Evolutionary conservation across 2,888 invertebrate genomes (phyloP).

Genomic region (Prosopocoilus inquinatus): DNA sequence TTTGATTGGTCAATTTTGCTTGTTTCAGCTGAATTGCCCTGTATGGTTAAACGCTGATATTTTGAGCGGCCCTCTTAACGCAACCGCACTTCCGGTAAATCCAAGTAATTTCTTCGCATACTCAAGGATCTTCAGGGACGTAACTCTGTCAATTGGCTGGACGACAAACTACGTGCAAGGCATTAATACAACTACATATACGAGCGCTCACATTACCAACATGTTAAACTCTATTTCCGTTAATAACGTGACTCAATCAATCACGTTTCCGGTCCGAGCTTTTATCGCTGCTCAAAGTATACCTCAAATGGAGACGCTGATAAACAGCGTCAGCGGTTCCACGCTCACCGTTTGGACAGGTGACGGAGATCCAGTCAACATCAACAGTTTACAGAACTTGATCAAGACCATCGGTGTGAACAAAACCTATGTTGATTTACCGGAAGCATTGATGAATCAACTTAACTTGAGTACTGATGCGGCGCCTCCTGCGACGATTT

Average conservation of each 20-base stretch:
- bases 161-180: conserved; percentile 66
- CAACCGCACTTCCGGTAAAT: conserved; percentile 61
- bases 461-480: conserved; percentile 47
- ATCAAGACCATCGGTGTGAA: conserved; percentile 66
- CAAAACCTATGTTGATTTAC: conserved; percentile 77
- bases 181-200: conserved; percentile 59
- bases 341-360: conserved; percentile 82
- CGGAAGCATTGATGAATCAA: conserved; percentile 57
- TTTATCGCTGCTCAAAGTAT: conserved; percentile 67
- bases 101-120: conserved; percentile 61
- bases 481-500: not conserved
- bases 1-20: not conserved
- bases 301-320: conserved; percentile 59
- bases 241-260: conserved; percentile 59
- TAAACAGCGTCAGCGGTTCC: conserved; percentile 56
- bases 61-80: conserved; percentile 69
- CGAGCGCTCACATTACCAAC: conserved; percentile 60
- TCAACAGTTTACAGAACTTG: conserved; percentile 62
- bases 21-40: conserved; percentile 64
- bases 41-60: conserved; percentile 90
- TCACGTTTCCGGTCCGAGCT: conserved; percentile 80
- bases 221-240: conserved; percentile 65
- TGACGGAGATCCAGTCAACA: conserved; percentile 65
- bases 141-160: conserved; percentile 82
- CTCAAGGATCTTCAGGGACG: conserved; percentile 59